Percentiles rank a stretch among this genome's conserved stretches.
These are phyloP conservation scores for Sarcophaga subvicina DNA, from an alignment of 2,888 invertebrate species.

Conservation along the genomic window DNA sequence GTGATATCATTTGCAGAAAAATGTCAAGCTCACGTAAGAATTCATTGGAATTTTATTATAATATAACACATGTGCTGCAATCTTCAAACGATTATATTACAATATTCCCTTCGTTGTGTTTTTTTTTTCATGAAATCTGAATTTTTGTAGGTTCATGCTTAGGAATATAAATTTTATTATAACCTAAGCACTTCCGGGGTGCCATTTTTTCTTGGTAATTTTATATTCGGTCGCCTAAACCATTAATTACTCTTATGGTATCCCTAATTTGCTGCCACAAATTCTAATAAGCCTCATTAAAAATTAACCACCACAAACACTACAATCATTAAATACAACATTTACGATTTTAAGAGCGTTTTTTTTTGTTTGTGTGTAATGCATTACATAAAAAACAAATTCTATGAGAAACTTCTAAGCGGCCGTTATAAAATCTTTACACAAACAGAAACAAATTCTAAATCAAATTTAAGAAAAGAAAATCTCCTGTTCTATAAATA, in stretches of 20 bases:
- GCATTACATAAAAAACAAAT: background rate
- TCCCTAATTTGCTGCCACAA: conserved; percentile 21
- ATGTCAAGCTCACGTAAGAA: too few species aligned
- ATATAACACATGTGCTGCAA: too few species aligned
- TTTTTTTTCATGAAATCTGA: too few species aligned
- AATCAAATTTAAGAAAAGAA: conserved; percentile 10
- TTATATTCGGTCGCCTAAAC: background rate
- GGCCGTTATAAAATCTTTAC: background rate
- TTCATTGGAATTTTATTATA: too few species aligned
- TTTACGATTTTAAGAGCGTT: background rate
- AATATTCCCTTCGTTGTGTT: too few species aligned
- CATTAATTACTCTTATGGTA: background rate
- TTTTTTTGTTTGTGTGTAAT: background rate
- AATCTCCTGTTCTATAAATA: background rate
- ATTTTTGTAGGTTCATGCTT: too few species aligned
- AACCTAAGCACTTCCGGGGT: background rate
- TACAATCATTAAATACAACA: background rate
- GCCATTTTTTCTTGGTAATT: background rate
- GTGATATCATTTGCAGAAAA: too few species aligned
- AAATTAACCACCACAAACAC: conserved; percentile 12
- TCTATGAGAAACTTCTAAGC: conserved; percentile 13
- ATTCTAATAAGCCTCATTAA: conserved; percentile 25
- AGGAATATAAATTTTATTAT: background rate
- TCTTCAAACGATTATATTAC: too few species aligned
- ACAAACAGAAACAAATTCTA: background rate